Conservation (phyloP, 2,888 invertebrate genomes). For the Stenoptilia bipunctidactyla region DNA sequence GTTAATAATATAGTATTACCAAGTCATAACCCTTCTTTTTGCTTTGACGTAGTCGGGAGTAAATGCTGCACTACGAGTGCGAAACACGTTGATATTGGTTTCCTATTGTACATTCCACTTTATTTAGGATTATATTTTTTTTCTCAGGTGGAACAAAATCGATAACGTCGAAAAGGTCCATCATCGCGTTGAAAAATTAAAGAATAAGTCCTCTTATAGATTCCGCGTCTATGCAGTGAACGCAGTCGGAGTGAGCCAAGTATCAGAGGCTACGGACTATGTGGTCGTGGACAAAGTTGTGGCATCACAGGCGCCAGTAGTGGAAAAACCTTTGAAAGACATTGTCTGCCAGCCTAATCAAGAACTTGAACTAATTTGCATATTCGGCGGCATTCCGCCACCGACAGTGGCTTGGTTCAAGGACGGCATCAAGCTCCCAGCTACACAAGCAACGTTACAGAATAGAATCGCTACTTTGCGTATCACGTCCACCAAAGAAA, state of each 20-base stretch:
- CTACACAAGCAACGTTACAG: conserved; percentile 73
- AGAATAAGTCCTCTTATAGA: conserved; percentile 75
- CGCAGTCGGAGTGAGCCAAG: conserved; percentile 79
- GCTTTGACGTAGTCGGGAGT: too few species aligned
- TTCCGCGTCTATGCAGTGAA: conserved; percentile 85
- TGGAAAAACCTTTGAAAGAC: conserved; percentile 79
- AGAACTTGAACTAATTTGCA: conserved; percentile 78
- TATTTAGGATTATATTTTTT: too few species aligned
- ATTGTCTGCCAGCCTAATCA: conserved; percentile 74
- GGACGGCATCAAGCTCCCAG: conserved; percentile 73
- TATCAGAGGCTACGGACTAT: conserved; percentile 75
- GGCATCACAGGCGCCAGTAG: conserved; percentile 72
- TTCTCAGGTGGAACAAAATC: conserved; percentile 76
- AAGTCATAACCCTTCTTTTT: too few species aligned
- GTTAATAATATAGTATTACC: neutral
- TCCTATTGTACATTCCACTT: too few species aligned
- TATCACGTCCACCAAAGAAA: conserved; percentile 69
- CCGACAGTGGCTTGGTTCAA: conserved; percentile 83
- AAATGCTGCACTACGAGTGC: too few species aligned
- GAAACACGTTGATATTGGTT: too few species aligned
- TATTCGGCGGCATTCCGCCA: conserved; percentile 81
- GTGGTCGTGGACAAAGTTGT: conserved; percentile 69
- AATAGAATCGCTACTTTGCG: conserved; percentile 78
- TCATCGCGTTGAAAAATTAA: conserved; percentile 73
- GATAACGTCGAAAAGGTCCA: conserved; percentile 76